A percentile compares a stretch with the other conserved stretches of the same genome.
Evolutionary conservation across 2,797 vertebrate genomes (phyloP).

Genomic region (Diplodus sargus): DNA sequence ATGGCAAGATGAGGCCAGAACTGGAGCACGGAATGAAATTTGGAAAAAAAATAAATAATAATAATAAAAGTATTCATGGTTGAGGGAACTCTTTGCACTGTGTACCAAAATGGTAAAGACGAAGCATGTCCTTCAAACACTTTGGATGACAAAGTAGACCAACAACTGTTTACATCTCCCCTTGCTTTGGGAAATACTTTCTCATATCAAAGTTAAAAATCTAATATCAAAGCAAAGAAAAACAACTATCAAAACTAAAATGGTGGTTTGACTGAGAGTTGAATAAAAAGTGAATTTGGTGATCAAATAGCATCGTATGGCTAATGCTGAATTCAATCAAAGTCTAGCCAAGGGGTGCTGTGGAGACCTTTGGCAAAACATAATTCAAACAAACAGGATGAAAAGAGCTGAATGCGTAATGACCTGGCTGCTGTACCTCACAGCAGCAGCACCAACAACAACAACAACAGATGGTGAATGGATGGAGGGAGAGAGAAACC

Average conservation of each 20-base stretch:
- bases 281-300: constrained; percentile 44
- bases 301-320: constrained; percentile 30
- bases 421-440: constrained; percentile 43
- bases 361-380: constrained; percentile 29
- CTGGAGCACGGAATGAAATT: constrained; percentile 2
- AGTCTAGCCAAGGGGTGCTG: constrained; percentile 19
- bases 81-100: neutral
- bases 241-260: constrained; percentile 17
- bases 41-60: neutral
- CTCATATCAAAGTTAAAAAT: constrained; percentile 30
- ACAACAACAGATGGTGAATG: constrained; percentile 53
- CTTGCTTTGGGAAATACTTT: constrained; percentile 4
- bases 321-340: constrained; percentile 44
- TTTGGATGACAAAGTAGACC: neutral
- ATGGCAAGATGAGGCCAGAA: constrained; percentile 3
- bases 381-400: constrained; percentile 58
- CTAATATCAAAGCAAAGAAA: neutral
- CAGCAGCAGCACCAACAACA: constrained; percentile 38
- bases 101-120: neutral
- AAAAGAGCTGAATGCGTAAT: constrained; percentile 60
- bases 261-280: constrained; percentile 10
- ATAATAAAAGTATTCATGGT: neutral
- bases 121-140: constrained; percentile 18
- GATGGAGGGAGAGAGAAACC: neutral
- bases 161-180: neutral